Base-by-base conservation (phyloP, 2,113 vertebrate genomes). In the Cromileptes altivelis region DNA sequence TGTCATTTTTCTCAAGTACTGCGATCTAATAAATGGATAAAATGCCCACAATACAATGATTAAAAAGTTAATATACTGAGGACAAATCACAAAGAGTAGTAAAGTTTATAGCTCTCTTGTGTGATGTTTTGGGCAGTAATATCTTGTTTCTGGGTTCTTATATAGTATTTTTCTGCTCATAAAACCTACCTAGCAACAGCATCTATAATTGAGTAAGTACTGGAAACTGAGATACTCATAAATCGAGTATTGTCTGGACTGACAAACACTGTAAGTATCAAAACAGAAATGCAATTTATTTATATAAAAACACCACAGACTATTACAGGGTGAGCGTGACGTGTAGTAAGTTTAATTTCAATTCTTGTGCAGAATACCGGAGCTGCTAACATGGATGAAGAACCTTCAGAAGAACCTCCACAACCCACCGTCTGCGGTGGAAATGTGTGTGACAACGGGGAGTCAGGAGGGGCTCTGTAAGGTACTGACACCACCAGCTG, bases 401-500 rank as follows among this genome's bases (percentile, higher is more conserved):
- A 85, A 95, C 70, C 95, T 99, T 12, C 98, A 99, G 94, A 94
- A 65, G 86, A 93, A 53, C 30, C 89, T 99, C 2, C 98, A 99
- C 82, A 95, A 97, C 60, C 98, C 98, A 0, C 98, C 97, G 3
- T 97, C 96, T 5, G 79, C 86, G 86, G 97, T 98, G 97, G 98
- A 98, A 55, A 49, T 99, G 70, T 99, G 98, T 81, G 88, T 99
- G 84, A 99, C 97, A 45, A 95, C 96, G 0, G 98, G 98, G 80
- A 98, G 97, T 91, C 98, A 98, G 90, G 97, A 99, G 47, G 98
- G 97, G 19, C 95, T 99, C 75, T 96, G 94, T 87, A 99, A 99
- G 96, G 98, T 99, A 68, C 27, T 15, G 27, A 12, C 96, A 50
- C 17, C 37, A 10, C 88, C 25, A 72, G 27, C 60, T 57, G 37